These are phyloP conservation scores for Cryptomyrus ogoouensis DNA, from an alignment of 2,113 vertebrate genomes.

Conservation along the genomic window DNA sequence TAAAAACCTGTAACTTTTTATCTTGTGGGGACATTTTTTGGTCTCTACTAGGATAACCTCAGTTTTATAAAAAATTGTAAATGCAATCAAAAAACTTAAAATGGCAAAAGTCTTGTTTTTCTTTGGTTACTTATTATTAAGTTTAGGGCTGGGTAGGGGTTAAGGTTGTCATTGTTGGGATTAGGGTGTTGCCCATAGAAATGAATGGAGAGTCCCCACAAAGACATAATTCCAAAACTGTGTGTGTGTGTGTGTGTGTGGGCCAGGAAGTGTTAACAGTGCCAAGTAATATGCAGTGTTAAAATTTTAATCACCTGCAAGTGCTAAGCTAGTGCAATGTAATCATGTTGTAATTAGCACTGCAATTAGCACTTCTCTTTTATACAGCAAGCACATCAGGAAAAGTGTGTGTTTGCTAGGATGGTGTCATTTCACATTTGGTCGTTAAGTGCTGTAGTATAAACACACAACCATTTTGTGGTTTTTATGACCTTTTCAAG, in stretches of 20 bases:
- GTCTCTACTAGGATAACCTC: neutral
- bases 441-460: conserved; percentile 73
- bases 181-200: neutral
- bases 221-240: no score
- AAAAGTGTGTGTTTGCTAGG: conserved; percentile 73
- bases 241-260: neutral
- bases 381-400: conserved; percentile 70
- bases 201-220: no score
- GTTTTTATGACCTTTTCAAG: conserved; percentile 29
- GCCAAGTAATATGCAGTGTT: conserved; percentile 99
- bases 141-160: neutral
- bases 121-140: neutral
- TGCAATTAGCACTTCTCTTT: conserved; percentile 97
- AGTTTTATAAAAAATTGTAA: neutral
- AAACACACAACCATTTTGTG: conserved; percentile 57
- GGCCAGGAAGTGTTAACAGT: conserved; percentile 85
- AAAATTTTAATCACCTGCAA: conserved; percentile 99
- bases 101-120: neutral
- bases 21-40: neutral
- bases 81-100: neutral
- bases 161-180: neutral
- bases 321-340: conserved; percentile 99
- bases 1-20: neutral
- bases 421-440: conserved; percentile 75
- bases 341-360: conserved; percentile 99